These are phyloP conservation scores for Hyperoplus immaculatus DNA, from an alignment of 2,797 vertebrate genomes.

Conservation along the genomic window DNA sequence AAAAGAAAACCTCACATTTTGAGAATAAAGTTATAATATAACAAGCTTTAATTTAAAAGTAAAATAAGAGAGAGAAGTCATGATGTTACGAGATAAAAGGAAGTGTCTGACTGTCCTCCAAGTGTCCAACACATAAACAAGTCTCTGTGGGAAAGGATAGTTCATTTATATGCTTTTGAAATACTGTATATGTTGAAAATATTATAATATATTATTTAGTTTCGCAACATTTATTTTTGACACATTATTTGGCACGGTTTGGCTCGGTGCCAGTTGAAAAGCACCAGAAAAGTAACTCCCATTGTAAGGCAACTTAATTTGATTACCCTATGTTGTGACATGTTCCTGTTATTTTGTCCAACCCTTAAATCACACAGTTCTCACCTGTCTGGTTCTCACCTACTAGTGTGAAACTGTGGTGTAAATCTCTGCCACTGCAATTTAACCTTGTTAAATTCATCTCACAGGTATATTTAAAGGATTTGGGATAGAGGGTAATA, in stretches of 20 bases:
- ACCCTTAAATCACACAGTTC: background rate
- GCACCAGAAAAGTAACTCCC: too few species aligned
- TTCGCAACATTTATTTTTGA: too few species aligned
- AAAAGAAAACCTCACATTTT: background rate
- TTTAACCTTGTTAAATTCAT: slow-evolving; percentile 5
- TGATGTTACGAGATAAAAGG: background rate
- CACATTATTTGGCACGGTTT: too few species aligned
- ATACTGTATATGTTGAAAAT: background rate
- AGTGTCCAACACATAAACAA: background rate
- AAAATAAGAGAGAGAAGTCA: too few species aligned
- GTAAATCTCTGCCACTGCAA: background rate
- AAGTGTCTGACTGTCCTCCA: background rate
- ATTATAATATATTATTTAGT: background rate
- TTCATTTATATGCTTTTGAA: background rate
- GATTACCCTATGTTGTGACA: background rate
- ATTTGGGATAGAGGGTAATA: too few species aligned
- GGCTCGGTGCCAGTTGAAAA: too few species aligned
- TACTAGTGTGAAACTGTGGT: background rate
- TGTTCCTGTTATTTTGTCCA: background rate
- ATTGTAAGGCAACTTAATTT: background rate
- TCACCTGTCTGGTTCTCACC: background rate
- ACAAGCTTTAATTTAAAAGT: too few species aligned
- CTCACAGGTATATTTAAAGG: too few species aligned
- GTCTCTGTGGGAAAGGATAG: background rate
- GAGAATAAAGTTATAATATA: background rate